Base-by-base conservation (phyloP, 2,113 vertebrate genomes). In the Hyaena hyaena region DNA sequence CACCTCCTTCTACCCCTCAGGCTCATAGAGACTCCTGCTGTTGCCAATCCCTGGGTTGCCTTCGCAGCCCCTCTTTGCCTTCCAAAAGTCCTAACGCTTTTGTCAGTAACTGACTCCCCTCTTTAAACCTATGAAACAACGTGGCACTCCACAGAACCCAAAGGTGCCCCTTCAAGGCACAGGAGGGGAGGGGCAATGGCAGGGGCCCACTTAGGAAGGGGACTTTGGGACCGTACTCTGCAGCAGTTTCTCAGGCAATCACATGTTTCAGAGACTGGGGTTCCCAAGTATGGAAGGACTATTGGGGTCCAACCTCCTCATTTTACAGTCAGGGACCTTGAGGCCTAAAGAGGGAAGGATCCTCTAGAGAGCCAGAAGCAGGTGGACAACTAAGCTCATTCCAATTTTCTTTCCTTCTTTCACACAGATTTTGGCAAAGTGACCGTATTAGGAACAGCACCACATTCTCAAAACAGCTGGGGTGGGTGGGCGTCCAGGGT, bases 261-360 rank as follows among this genome's bases (percentile, higher is more conserved):
- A 28, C 1, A n/a, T 69, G 12, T 24, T 76, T 90, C 74, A 53
- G 2, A n/a, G 10, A 35, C 1, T 19, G 48, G 73, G 21, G 28
- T 90, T 88, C 69, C 21, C 69, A 33, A 24, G 86, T 28, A 68
- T 2, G 31, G 48, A 65, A 65, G 8, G 58, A 77, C 10, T 11
- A 61, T 8, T 4, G 15, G 21, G n/a, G 31, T 95, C 48, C 58
- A 88, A 71, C 8, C 58, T 79, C 81, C 31, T 95, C 77, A 43
- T 63, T 83, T 35, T 94, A 61, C 10, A 76, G 28, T 66, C 43
- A 86, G 71, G 58, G 96, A 84, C 5, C 74, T 11, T 80, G 26
- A 74, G n/a, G 7, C 58, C 73, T 76, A 55, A 83, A 28, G 10
- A 90, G 2, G 2, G 68, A 19, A 86, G 33, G 10, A 74, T 33